Evolutionary conservation across 2,888 invertebrate species (phyloP), one percentile per base, ranked within the genome.

Genomic region (Tribolium freemani): DNA sequence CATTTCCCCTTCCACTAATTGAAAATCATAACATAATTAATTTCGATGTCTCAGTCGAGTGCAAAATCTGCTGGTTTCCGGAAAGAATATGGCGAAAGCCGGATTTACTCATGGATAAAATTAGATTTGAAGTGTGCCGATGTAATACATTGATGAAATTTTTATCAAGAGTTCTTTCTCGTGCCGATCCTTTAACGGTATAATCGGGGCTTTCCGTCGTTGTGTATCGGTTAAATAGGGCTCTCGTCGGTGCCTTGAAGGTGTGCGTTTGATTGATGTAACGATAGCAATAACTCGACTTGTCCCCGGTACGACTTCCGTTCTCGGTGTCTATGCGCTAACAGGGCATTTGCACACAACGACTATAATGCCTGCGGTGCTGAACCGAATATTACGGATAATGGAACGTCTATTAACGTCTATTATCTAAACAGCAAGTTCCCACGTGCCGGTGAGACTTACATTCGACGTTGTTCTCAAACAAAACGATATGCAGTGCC

Each of bases 361-460:
- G 44, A 56, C 44, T 54, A 60, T 60, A 45, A 20, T 45, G 45
- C 46, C n/a, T 21, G 4, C 46, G 69, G 60, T 60, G 69, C 50
- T 61, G 53, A 69, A 69, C 13, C 20, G 69, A 58, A 61, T 26
- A 60, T 58, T 69, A 51, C 57, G 69, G 44, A 69, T 69, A 69
- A 69, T 69, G 60, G 45, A 69, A 31, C 68, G 44, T n/a, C 60
- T 61, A 53, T 69, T 69, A 69, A 44, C 53, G 60, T 58, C 69
- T 69, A 60, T 69, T 69, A 69, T 57, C 68, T 68, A 38, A 68
- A 68, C 21, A 57, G 56, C 13, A 16, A 66, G 11, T 66, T 54
- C 66, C 44, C 66, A 51, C 63, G 13, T 31, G 38, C 38, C 38
- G 9, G 2, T 38, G 38, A 38, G 38, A 38, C 8, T 38, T 38